Evolutionary conservation across 2,797 vertebrate species (phyloP).

Genomic region (Gobionotothen gibberifrons): DNA sequence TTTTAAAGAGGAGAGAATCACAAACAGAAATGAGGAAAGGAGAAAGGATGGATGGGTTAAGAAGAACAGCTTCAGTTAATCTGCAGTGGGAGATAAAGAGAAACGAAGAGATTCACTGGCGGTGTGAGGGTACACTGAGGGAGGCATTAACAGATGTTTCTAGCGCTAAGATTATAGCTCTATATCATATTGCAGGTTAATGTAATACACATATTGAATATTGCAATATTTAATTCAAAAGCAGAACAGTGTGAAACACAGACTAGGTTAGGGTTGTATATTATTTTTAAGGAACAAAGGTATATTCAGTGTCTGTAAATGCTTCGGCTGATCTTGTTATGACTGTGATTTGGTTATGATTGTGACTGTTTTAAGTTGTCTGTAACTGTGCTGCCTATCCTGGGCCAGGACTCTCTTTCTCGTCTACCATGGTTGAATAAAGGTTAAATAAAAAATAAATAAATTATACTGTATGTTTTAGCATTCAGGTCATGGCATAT

Average conservation of each 20-base stretch:
- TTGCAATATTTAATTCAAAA: not conserved
- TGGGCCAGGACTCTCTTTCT: no score
- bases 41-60: constrained; percentile 30
- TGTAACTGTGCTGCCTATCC: no score
- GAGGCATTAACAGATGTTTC: constrained; percentile 34
- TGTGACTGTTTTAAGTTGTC: no score
- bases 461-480: not conserved
- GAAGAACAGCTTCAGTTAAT: constrained; percentile 55
- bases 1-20: not conserved
- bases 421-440: no score
- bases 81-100: constrained; percentile 48
- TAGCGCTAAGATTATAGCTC: not conserved
- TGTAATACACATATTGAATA: not conserved
- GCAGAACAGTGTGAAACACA: not conserved
- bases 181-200: constrained; percentile 16
- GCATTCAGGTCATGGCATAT: not conserved
- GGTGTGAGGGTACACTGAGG: constrained; percentile 32
- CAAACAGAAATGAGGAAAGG: constrained; percentile 31
- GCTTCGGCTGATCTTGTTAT: no score
- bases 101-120: constrained; percentile 28
- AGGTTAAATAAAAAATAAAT: no score
- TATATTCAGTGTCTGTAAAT: no score
- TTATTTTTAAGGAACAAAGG: no score
- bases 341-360: no score
- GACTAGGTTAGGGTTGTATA: not conserved